Evolutionary conservation across 2,113 vertebrate species (phyloP).

Genomic region (Lagopus muta): DNA sequence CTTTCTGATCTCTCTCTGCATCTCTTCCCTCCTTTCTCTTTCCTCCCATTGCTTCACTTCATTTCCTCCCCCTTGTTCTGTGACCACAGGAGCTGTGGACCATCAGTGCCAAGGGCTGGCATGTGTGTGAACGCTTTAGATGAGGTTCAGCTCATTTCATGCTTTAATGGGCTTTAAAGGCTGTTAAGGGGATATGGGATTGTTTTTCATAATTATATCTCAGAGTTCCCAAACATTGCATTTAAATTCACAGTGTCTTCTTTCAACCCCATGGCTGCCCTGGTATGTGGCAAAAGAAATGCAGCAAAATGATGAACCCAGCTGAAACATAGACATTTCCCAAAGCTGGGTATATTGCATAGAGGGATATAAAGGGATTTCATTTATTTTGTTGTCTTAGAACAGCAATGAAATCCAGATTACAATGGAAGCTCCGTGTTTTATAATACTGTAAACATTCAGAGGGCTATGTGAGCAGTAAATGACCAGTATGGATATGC

Average conservation of each 20-base stretch:
- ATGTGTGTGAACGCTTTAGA: not conserved
- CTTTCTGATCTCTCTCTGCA: not conserved
- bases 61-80: not conserved
- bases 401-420: not conserved
- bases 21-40: not conserved
- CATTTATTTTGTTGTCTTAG: not conserved
- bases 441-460: not conserved
- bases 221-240: accelerated
- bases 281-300: not conserved
- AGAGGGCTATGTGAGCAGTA: not conserved
- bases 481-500: accelerated
- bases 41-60: not conserved
- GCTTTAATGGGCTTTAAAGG: not conserved
- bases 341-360: not conserved
- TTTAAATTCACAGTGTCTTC: not conserved
- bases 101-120: not conserved
- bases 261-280: not conserved
- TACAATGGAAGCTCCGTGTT: not conserved
- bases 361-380: not conserved
- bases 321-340: not conserved
- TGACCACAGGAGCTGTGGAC: not conserved
- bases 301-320: not conserved
- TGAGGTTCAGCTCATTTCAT: not conserved
- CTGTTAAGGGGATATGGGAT: not conserved
- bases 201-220: not conserved